phyloP scores from a whole-genome alignment of 2,888 invertebrate genomes.

The Scaptomyza caliginosa region DNA sequence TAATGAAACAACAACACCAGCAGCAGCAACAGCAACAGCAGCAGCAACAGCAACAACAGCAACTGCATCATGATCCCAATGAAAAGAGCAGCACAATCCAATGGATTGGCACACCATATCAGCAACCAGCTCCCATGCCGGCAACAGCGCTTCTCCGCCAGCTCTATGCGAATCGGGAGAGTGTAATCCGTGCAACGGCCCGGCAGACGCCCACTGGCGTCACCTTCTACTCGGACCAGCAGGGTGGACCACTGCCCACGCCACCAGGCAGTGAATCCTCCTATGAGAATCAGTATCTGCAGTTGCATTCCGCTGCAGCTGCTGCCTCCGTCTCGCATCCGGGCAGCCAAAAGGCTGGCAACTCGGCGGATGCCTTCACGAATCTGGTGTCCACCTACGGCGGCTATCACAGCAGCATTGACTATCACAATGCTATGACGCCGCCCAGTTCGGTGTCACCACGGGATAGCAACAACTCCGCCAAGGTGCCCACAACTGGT shows the following conservation, averaged over 20 bases:
- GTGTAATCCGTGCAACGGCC: constrained; percentile 95
- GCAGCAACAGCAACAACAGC: constrained; percentile 66
- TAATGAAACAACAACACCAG: constrained; percentile 91
- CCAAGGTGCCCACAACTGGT: constrained; percentile 68
- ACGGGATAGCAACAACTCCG: constrained; percentile 90
- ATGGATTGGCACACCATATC: constrained; percentile 94
- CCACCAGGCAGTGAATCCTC: constrained; percentile 93
- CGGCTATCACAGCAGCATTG: constrained; percentile 88
- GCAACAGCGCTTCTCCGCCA: constrained; percentile 95
- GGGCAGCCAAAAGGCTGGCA: constrained; percentile 82
- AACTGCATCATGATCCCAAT: constrained; percentile 86
- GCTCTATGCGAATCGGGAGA: constrained; percentile 96
- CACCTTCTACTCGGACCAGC: constrained; percentile 84
- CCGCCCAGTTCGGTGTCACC: constrained; percentile 99
- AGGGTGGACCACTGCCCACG: constrained; percentile 91
- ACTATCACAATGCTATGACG: constrained; percentile 97
- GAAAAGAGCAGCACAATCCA: constrained; percentile 90
- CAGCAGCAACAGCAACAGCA: constrained; percentile 89
- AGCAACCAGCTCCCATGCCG: constrained; percentile 87
- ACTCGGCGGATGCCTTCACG: constrained; percentile 86
- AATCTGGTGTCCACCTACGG: constrained; percentile 86
- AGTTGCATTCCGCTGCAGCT: constrained; percentile 83
- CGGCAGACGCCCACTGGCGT: constrained; percentile 82
- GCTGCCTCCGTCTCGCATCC: constrained; percentile 74
- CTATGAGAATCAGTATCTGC: constrained; percentile 88